These are phyloP conservation scores for Stichopus horrens DNA, from an alignment of 53 echinoderm and acorn worm species.

Conservation along the genomic window DNA sequence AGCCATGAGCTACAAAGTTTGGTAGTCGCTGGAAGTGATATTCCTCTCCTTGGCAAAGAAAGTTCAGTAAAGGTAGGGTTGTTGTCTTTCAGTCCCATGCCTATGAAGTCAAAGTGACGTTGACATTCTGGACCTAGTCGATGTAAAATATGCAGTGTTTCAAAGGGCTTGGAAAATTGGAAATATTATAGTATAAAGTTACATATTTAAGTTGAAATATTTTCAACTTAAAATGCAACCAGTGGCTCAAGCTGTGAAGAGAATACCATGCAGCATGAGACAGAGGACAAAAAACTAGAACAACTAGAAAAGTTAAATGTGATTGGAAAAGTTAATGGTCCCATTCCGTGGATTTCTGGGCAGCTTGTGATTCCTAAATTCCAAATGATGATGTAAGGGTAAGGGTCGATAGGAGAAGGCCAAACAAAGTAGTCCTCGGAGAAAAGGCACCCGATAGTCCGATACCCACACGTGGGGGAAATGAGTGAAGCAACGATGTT, in stretches of 20 bases:
- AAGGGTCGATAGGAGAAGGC: background rate
- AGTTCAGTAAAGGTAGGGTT: conserved; percentile 2
- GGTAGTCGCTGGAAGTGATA: background rate
- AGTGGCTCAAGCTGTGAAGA: background rate
- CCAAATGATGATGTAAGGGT: conserved; percentile 5
- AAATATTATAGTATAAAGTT: too few relatives aligned
- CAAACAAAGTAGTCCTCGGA: background rate
- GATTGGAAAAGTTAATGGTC: background rate
- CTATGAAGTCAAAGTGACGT: conserved; percentile 7
- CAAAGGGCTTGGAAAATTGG: conserved; percentile 12
- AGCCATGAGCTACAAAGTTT: too few relatives aligned
- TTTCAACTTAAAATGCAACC: conserved; percentile 15
- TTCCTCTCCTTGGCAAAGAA: background rate
- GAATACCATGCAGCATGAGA: conserved; percentile 23
- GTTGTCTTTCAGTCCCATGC: conserved; percentile 12
- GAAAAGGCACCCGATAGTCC: background rate
- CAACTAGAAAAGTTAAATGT: conserved; percentile 12
- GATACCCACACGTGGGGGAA: background rate
- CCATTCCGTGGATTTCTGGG: too few relatives aligned
- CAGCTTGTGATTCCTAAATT: too few relatives aligned
- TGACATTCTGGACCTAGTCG: background rate
- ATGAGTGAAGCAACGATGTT: conserved; percentile 6
- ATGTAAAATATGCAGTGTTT: conserved; percentile 18
- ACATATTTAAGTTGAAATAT: too few relatives aligned
- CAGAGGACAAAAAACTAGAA: background rate